phyloP scores from a whole-genome alignment of 2,888 invertebrate species.

The Coremacera marginata region DNA sequence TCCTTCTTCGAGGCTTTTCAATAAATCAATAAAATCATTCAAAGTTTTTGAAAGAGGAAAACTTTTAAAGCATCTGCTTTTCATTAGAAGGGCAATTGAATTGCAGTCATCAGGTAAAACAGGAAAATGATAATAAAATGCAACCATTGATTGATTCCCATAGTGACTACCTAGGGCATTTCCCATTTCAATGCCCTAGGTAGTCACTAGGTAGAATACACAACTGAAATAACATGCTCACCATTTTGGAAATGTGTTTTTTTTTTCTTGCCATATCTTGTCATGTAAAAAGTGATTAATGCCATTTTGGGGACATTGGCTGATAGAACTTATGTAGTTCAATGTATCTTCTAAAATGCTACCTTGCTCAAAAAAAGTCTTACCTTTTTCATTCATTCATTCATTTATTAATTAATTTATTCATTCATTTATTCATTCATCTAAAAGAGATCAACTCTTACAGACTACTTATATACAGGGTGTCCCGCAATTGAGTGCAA shows the following conservation, averaged over 20 bases:
- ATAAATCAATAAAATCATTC: no score
- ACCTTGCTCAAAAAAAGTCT: neutral
- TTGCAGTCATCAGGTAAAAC: constrained; percentile 32
- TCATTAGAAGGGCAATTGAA: neutral
- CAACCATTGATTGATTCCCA: constrained; percentile 27
- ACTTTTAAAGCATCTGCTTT: no score
- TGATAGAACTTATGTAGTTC: neutral
- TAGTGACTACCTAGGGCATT: neutral
- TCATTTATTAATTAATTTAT: no score
- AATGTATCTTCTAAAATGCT: neutral
- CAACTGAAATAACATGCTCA: neutral
- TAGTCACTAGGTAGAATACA: neutral
- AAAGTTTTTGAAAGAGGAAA: no score
- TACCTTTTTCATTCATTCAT: no score
- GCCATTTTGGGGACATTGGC: neutral
- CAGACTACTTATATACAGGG: no score
- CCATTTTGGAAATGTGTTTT: neutral
- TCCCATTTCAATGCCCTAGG: neutral
- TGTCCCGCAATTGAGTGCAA: no score
- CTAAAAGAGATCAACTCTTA: no score
- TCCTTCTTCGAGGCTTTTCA: no score
- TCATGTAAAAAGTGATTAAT: neutral
- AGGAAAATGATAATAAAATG: constrained; percentile 41
- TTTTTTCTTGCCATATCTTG: neutral
- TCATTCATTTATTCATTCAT: no score